Evolutionary conservation across 2,888 invertebrate species (phyloP), one percentile per base, ranked within the genome.

Genomic region (Ferrisia virgata): DNA sequence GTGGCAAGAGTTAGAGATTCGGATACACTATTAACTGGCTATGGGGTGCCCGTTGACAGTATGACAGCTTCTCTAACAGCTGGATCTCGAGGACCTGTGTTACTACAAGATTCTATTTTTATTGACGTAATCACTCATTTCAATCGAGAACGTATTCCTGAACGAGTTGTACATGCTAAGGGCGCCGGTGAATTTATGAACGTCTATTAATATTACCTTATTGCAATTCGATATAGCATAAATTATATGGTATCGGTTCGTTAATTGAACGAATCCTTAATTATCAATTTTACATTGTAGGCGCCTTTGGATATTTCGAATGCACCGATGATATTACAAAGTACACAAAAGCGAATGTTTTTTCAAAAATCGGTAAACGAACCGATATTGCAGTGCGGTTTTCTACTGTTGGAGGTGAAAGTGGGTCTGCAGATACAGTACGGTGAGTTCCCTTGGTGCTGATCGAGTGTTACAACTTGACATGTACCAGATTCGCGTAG

Each of bases 131-230:
- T 95, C 81, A 91, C 94, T 0, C 93, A 96, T 87, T 98, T 98
- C 88, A 93, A 93, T 88, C 91, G 97, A 53, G 98, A 99, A 88
- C 92, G 98, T 84, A 98, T 98, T 87, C 98, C 98, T 0, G 98
- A 98, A 88, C 92, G 98, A 87, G 97, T 98, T 0, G 97, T 97
- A 1, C 97, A 98, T 89, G 98, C 98, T 0, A 98, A 98, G 89
- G 98, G 98, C 86, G 96, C 95, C 69, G 97, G 92, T 90, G 87
- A 86, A 82, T 79, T 13, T n/a, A n/a, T n/a, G n/a, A n/a, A n/a
- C n/a, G n/a, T n/a, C n/a, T n/a, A n/a, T n/a, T n/a, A n/a, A n/a
- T n/a, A n/a, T n/a, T n/a, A n/a, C n/a, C n/a, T n/a, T n/a, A n/a
- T n/a, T n/a, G n/a, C n/a, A n/a, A n/a, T n/a, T n/a, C n/a, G n/a